A percentile compares a stretch with the other conserved stretches of the same genome.
These are phyloP conservation scores for Alexandromys fortis DNA, from an alignment of 2,113 vertebrate species.

Conservation along the genomic window DNA sequence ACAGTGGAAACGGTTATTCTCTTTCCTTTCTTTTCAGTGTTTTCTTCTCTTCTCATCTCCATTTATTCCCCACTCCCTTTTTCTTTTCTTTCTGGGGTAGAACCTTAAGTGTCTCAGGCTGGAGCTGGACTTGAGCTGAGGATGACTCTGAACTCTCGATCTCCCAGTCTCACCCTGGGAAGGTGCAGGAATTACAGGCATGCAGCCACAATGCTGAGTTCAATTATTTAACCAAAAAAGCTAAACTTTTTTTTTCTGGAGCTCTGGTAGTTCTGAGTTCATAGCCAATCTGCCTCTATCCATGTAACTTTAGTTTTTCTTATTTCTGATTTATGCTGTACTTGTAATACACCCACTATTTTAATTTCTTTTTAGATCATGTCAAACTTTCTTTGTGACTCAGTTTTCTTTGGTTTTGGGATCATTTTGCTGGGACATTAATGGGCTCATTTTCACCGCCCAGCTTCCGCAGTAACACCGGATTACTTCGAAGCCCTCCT, in stretches of 20 bases:
- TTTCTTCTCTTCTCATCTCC: neutral
- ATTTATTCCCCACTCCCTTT: neutral
- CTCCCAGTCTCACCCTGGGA: neutral
- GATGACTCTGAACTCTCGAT: neutral
- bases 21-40: neutral
- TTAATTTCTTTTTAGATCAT: neutral
- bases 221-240: neutral
- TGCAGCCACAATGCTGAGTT: neutral
- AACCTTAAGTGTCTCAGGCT: neutral
- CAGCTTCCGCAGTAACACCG: neutral
- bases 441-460: neutral
- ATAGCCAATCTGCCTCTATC: neutral
- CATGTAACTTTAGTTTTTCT: neutral
- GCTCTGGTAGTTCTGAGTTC: constrained; percentile 31
- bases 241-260: neutral
- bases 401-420: neutral
- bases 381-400: neutral
- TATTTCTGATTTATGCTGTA: constrained; percentile 12
- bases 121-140: neutral
- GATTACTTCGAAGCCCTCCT: rapidly evolving
- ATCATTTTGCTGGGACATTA: neutral
- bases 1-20: neutral
- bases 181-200: neutral
- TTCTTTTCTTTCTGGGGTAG: neutral
- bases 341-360: neutral